Percentiles rank a stretch among this genome's conserved stretches.
Evolutionary conservation across 2,113 vertebrate species (phyloP).

Genomic region (Pomatorhinus ruficollis): DNA sequence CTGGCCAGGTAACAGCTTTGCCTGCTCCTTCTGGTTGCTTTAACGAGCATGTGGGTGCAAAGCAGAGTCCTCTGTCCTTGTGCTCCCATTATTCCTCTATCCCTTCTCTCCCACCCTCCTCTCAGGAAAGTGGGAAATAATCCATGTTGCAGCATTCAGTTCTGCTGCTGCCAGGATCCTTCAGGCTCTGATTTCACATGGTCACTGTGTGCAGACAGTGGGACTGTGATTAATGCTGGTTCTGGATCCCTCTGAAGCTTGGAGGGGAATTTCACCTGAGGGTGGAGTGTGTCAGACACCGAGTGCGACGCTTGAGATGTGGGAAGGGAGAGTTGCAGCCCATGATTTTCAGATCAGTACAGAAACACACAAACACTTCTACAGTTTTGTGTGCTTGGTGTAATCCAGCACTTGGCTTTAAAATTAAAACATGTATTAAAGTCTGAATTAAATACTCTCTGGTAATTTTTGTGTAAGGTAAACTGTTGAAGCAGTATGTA

Average conservation of each 20-base stretch:
- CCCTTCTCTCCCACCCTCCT: not conserved
- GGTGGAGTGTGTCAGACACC: fast-evolving
- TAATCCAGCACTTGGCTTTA: not conserved
- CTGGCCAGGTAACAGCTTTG: conserved; percentile 82
- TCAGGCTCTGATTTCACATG: not conserved
- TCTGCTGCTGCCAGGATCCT: not conserved
- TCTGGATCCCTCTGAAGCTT: not conserved
- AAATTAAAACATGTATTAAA: not conserved
- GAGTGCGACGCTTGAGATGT: fast-evolving
- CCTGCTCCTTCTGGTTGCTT: not conserved
- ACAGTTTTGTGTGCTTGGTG: fast-evolving
- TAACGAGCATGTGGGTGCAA: fast-evolving
- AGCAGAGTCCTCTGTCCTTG: not conserved
- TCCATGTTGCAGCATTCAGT: not conserved
- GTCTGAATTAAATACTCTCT: not conserved
- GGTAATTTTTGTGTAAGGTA: not conserved
- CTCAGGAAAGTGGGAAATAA: not conserved
- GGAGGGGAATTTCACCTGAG: not conserved
- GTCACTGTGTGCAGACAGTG: fast-evolving
- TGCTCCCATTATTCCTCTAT: not conserved
- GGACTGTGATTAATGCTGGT: fast-evolving
- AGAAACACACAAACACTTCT: not conserved
- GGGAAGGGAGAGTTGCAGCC: not conserved
- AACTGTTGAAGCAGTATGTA: not conserved
- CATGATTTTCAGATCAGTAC: not conserved